Percentiles rank a stretch among this genome's conserved stretches.
These are phyloP conservation scores for Tenodera sinensis DNA, from an alignment of 2,888 invertebrate species.

Conservation along the genomic window DNA sequence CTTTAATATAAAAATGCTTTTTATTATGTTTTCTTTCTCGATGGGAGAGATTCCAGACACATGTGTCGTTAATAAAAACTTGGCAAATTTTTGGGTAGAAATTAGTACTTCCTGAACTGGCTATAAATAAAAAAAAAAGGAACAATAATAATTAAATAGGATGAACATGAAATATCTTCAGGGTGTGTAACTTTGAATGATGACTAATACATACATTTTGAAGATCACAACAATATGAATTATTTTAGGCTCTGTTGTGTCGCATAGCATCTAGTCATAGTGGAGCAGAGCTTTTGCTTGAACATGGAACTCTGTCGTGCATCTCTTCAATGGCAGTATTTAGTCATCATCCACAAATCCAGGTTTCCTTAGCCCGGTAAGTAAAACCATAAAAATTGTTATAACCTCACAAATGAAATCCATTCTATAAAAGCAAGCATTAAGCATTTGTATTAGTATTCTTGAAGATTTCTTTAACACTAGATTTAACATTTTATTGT, in stretches of 20 bases:
- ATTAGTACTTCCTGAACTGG: too few relatives aligned
- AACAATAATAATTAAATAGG: background rate
- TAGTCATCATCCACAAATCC: constrained; percentile 67
- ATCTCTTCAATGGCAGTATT: constrained; percentile 67
- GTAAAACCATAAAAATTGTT: background rate
- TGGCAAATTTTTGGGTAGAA: too few relatives aligned
- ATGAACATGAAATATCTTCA: background rate
- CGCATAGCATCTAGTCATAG: constrained; percentile 63
- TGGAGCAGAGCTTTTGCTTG: constrained; percentile 63
- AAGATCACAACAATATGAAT: background rate
- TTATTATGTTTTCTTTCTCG: too few relatives aligned
- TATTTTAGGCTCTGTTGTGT: constrained; percentile 57
- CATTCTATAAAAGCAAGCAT: too few relatives aligned
- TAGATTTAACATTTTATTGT: background rate
- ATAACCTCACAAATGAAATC: background rate
- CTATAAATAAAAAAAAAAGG: too few relatives aligned
- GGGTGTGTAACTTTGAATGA: background rate
- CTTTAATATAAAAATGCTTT: too few relatives aligned
- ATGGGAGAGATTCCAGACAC: too few relatives aligned
- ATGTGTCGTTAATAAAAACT: too few relatives aligned
- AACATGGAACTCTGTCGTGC: constrained; percentile 57
- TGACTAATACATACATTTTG: background rate
- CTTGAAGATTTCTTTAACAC: too few relatives aligned
- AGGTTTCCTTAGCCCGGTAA: background rate
- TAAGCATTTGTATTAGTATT: too few relatives aligned